Evolutionary conservation across 2,113 vertebrate genomes (phyloP), one percentile per base, ranked within the genome.

Genomic region (Scophthalmus maximus): DNA sequence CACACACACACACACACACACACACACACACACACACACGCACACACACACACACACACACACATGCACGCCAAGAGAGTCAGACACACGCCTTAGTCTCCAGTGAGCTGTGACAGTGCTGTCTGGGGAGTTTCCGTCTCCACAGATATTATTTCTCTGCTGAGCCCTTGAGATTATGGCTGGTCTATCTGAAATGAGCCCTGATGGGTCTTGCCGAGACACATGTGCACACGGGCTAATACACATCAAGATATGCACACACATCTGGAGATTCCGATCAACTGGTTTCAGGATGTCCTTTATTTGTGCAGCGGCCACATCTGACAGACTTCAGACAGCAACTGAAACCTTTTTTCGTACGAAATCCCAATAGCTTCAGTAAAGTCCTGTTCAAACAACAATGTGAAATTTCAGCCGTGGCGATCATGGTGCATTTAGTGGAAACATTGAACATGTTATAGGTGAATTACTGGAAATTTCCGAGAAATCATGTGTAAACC

Each of bases 91-190:
- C 10, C 3, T 15, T 26, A 8, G 27, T 66, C 53, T 68, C 49
- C 42, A 71, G 22, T 76, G 50, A 74, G 56, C 32, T 69, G 62
- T 75, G 66, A 79, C 46, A 59, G 67, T 20, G 36, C 60, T 76
- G 58, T 73, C 53, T 80, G 63, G 63, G 52, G 81, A 71, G 30
- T 76, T 86, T 84, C 69, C 49, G 1, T 69, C 61, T 64, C 60
- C 26, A 64, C 47, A 4, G 69, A 72, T 52, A 47, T 51, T 56
- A 73, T 73, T 74, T 82, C 69, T 73, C 36, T 12, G 26, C 36
- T 58, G 46, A 60, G 52, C 9, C 1, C 27, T 62, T 44, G 17
- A 73, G 44, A 75, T 36, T 52, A 60, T 40, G 26, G 47, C 27
- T 50, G 44, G 29, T 70, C 22, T 23, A 77, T 57, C 55, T 60